Base-by-base conservation (phyloP, 2,113 vertebrate genomes). In the Actinemys pallida region DNA sequence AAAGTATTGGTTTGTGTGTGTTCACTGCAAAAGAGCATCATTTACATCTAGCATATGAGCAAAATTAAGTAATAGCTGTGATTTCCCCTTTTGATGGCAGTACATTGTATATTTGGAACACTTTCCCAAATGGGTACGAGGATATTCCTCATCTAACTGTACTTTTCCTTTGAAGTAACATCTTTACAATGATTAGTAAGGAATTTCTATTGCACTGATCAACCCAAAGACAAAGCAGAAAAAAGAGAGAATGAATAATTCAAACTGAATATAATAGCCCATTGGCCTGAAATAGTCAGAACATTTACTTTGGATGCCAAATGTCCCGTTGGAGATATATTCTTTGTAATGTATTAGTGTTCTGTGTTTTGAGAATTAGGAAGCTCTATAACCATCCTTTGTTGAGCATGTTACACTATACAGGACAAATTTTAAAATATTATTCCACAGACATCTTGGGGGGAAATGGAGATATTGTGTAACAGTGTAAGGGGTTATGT, bases 1-100 rank as follows among this genome's bases (percentile, higher is more conserved):
- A 42, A 49, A 49, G 29, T 31, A 1, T 3, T 39, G 0, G 2
- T n/a, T 27, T 88, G 27, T 76, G 20, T 75, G 39, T 1, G 1
- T 57, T 65, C 39, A 91, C 4, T 2, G 1, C 31, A 9, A 27
- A 31, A 35, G 2, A 25, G 39, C 72, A 56, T 87, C 0, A 49
- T 92, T 83, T 90, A 85, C 50, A 57, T 90, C 10, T 49, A 45
- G 2, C 16, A 8, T 25, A 8, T 75, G 76, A 90, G 29, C 14
- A 84, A 50, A 0, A 6, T 9, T 54, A 84, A 52, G 10, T 3
- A 78, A 24, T 0, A 72, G 4, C 83, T 92, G 22, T 91, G 17
- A 5, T 91, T 91, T 90, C 80, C 6, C 81, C 3, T 1, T 8
- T 20, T 13, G 6, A 3, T 45, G 52, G 49, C 29, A 53, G 22